These are phyloP conservation scores for Latrodectus hesperus DNA, from an alignment of 2,888 invertebrate genomes.

Conservation along the genomic window DNA sequence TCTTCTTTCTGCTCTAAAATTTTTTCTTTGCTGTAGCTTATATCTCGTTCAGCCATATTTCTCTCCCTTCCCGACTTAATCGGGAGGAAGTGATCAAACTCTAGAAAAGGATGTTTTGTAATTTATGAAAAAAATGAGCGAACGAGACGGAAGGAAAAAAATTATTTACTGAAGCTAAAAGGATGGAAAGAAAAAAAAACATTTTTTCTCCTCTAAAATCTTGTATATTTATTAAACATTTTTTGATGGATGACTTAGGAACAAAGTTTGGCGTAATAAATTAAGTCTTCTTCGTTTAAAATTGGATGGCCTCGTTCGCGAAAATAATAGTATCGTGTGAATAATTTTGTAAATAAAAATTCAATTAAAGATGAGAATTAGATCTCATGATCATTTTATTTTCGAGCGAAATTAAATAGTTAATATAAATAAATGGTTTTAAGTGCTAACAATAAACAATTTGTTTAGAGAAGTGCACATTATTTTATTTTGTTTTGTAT, in stretches of 20 bases:
- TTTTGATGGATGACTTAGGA: conserved; percentile 29
- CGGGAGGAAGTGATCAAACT: conserved; percentile 36
- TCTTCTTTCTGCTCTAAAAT: not conserved
- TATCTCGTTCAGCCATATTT: not conserved
- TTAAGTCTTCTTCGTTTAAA: not conserved
- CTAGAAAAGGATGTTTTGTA: conserved; percentile 25
- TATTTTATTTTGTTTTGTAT: too few relatives aligned
- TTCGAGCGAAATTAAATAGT: too few relatives aligned
- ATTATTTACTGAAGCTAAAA: conserved; percentile 17
- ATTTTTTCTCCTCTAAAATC: not conserved
- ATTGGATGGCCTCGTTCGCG: not conserved
- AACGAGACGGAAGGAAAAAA: not conserved
- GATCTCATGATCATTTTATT: too few relatives aligned
- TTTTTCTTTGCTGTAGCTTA: not conserved
- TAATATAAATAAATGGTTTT: too few relatives aligned
- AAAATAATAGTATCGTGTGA: too few relatives aligned
- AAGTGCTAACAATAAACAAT: too few relatives aligned
- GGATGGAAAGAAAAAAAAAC: not conserved
- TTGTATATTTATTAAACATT: conserved; percentile 16
- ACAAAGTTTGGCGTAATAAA: conserved; percentile 1
- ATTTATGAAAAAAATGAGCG: conserved; percentile 29
- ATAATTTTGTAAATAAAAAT: too few relatives aligned
- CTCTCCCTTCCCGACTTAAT: conserved; percentile 30
- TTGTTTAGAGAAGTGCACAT: too few relatives aligned
- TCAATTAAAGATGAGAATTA: too few relatives aligned